These are phyloP conservation scores for Pyrocephalus nanus DNA, from an alignment of 2,797 vertebrate species.

Conservation along the genomic window DNA sequence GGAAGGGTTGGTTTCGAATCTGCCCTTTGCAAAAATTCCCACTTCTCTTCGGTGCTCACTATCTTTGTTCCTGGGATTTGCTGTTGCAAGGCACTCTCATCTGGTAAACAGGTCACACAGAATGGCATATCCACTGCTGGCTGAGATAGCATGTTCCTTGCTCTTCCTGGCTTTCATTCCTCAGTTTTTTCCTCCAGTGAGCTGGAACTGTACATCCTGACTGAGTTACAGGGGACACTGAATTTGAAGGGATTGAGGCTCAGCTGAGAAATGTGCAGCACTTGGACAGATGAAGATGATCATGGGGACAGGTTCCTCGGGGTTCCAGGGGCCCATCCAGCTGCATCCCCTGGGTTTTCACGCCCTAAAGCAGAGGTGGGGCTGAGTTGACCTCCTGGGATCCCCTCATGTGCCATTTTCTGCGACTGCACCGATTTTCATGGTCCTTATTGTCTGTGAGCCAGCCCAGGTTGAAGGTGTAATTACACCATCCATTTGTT, in stretches of 20 bases:
- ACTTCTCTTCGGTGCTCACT: not conserved
- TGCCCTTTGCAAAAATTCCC: not conserved
- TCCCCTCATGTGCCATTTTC: not conserved
- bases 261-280: not conserved
- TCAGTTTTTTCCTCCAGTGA: not conserved
- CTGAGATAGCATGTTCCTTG: not conserved
- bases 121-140: not conserved
- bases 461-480: not conserved
- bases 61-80: not conserved
- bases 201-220: not conserved
- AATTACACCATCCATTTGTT: not conserved
- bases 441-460: fast-evolving
- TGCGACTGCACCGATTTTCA: not conserved
- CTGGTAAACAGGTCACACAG: not conserved
- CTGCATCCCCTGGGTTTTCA: not conserved
- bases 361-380: not conserved
- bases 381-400: not conserved
- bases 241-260: not conserved
- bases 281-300: not conserved
- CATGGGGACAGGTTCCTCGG: not conserved
- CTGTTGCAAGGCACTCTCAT: not conserved
- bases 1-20: constrained; percentile 25
- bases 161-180: not conserved
- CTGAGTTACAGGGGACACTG: not conserved
- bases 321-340: not conserved